Evolutionary conservation across 2,797 vertebrate genomes (phyloP), one percentile per base, ranked within the genome.

Genomic region (Babyrousa celebensis): DNA sequence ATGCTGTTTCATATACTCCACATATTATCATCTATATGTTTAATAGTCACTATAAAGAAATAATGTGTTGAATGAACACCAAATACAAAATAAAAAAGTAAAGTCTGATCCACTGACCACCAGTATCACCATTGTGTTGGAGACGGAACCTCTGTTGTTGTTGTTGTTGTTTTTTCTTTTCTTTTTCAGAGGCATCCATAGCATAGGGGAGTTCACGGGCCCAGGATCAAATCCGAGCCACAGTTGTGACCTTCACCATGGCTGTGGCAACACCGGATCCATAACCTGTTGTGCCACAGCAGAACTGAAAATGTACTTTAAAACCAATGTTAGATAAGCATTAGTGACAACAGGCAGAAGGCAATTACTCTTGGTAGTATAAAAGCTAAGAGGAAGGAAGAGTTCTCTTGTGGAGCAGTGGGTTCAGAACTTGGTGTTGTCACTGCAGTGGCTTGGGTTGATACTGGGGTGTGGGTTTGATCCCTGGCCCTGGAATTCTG

Each of bases 31-130:
- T 85, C 23, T 4, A 52, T 18, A 86, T 27, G 17, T 65, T 92
- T 65, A 87, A 75, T 54, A 84, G 18, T 75, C 43, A 91, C 27
- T 65, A 23, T 78, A 89, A 83, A 95, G 68, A 89, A 89, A 93
- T 54, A 48, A 56, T 36, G 29, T 62, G 43, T 52, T 89, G 67
- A 70, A 17, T 65, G 68, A 92, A 90, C 17, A 79, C 17, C 11
- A 68, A 62, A 63, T 71, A 90, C 16, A 25, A 63, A 43, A 16
- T 43, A 18, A 2, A 68, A 29, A 43, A 85, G 75, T 4, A 15
- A 9, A 74, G 58, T 62, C 4, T 85, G 60, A 86, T 5, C 21
- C 68, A 78, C 25, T 36, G 36, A 70, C 58, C 23, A 10, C 56
- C 16, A 68, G 40, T 10, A 54, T n/a, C 21, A 63, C 12, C 40